phyloP scores from a whole-genome alignment of 2,888 invertebrate genomes.

The Drosophila kuntzei region DNA sequence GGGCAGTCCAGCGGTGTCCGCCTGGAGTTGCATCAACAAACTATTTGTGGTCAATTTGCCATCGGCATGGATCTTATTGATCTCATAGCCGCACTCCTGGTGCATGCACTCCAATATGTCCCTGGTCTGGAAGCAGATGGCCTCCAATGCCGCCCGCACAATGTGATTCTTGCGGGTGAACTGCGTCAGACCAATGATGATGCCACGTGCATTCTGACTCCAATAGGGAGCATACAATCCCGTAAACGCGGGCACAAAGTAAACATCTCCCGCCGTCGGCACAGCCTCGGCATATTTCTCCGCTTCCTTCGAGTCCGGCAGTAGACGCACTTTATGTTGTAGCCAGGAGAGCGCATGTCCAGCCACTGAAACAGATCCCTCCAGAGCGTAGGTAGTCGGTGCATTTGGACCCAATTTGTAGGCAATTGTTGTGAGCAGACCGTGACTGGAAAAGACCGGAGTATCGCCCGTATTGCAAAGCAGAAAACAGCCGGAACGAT shows the following conservation, averaged over 20 bases:
- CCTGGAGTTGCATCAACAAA: constrained; percentile 97
- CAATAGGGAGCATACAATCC: constrained; percentile 99
- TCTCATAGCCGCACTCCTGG: constrained; percentile 94
- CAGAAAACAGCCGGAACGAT: constrained; percentile 97
- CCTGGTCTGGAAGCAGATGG: constrained; percentile 97
- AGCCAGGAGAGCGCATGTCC: constrained; percentile 97
- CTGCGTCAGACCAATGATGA: constrained; percentile 96
- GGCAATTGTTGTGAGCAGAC: constrained; percentile 95
- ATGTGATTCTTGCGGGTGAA: constrained; percentile 97
- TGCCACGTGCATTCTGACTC: constrained; percentile 96
- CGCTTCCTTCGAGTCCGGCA: constrained; percentile 91
- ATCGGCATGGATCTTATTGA: constrained; percentile 95
- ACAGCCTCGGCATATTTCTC: constrained; percentile 92
- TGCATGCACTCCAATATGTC: constrained; percentile 98
- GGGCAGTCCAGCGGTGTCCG: constrained; percentile 96
- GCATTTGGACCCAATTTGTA: constrained; percentile 94
- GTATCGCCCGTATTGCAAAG: constrained; percentile 97
- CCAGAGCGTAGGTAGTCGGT: constrained; percentile 96
- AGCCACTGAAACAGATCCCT: constrained; percentile 97
- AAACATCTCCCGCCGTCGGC: constrained; percentile 96
- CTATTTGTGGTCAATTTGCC: constrained; percentile 96
- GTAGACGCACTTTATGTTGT: constrained; percentile 94
- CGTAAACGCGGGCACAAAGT: constrained; percentile 99
- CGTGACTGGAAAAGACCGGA: constrained; percentile 94
- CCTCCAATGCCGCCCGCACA: constrained; percentile 96